Conservation (phyloP, 2,888 invertebrate species). For the Andrena chrysosceles region DNA sequence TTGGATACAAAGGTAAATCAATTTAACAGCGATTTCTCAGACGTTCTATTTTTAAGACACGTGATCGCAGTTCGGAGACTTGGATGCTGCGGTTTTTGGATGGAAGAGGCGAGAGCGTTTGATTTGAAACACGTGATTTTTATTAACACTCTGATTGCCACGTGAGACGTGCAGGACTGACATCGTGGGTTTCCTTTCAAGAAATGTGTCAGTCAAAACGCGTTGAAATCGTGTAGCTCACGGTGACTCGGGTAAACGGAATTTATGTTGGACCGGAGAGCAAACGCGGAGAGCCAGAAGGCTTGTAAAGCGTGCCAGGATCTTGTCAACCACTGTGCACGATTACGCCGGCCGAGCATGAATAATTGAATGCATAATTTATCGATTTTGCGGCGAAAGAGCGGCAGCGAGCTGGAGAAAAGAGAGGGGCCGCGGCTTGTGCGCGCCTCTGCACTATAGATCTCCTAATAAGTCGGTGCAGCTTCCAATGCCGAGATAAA, state of each 20-base stretch:
- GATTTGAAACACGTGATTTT: too few species aligned
- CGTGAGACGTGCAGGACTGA: neutral
- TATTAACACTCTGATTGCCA: neutral
- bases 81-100: conserved; percentile 44
- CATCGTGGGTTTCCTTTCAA: neutral
- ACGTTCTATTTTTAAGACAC: conserved; percentile 1
- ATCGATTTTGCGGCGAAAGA: conserved; percentile 76
- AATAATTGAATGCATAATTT: conserved; percentile 83
- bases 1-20: too few species aligned
- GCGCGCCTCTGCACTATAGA: conserved; percentile 55
- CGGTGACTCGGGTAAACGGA: conserved; percentile 53
- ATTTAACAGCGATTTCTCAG: neutral
- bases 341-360: conserved; percentile 80
- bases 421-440: conserved; percentile 42
- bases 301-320: conserved; percentile 72
- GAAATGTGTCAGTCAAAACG: conserved; percentile 1
- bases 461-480: conserved; percentile 74
- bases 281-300: conserved; percentile 52
- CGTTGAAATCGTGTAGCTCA: conserved; percentile 11
- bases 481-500: conserved; percentile 73
- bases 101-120: neutral
- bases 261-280: conserved; percentile 51
- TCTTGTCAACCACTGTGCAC: conserved; percentile 80
- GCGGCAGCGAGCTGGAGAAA: conserved; percentile 17
- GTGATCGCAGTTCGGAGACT: conserved; percentile 32